A percentile compares a stretch with the other conserved stretches of the same genome.
Evolutionary conservation across 2,888 invertebrate genomes (phyloP).

Genomic region (Drosophila algonquin): DNA sequence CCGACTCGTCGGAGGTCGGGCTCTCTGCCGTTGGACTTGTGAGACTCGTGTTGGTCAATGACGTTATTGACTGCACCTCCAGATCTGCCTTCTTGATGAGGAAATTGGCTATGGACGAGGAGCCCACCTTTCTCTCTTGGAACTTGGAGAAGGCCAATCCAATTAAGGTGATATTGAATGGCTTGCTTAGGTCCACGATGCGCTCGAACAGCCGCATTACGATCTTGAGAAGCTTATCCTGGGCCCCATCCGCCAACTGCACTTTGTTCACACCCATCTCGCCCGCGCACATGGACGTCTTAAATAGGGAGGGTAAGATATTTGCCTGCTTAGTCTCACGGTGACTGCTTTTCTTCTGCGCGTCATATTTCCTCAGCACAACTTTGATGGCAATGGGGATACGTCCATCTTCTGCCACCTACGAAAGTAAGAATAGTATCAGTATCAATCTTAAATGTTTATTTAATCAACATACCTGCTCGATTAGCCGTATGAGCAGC

Average conservation of each 20-base stretch:
- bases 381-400: constrained; percentile 90
- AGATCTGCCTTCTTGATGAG: constrained; percentile 88
- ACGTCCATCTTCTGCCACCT: constrained; percentile 89
- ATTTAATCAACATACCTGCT: constrained; percentile 85
- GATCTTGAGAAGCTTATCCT: constrained; percentile 88
- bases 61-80: constrained; percentile 90
- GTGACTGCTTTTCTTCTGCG: constrained; percentile 87
- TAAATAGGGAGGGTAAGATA: constrained; percentile 88
- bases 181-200: constrained; percentile 88
- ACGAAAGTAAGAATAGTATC: not conserved
- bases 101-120: constrained; percentile 90
- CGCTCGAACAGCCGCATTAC: constrained; percentile 91
- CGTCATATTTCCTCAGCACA: constrained; percentile 89
- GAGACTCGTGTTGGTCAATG: constrained; percentile 84
- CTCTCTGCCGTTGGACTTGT: constrained; percentile 61
- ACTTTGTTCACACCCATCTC: constrained; percentile 83
- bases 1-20: constrained; percentile 70
- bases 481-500: constrained; percentile 88
- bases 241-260: constrained; percentile 85
- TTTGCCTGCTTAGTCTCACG: constrained; percentile 91
- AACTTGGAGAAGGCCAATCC: constrained; percentile 94
- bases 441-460: not conserved
- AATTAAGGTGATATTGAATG: constrained; percentile 91
- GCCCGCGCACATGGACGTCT: constrained; percentile 65
- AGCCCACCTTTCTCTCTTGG: constrained; percentile 88